phyloP scores from a whole-genome alignment of 1,140 invertebrate genomes.

The Diabrotica virgifera region DNA sequence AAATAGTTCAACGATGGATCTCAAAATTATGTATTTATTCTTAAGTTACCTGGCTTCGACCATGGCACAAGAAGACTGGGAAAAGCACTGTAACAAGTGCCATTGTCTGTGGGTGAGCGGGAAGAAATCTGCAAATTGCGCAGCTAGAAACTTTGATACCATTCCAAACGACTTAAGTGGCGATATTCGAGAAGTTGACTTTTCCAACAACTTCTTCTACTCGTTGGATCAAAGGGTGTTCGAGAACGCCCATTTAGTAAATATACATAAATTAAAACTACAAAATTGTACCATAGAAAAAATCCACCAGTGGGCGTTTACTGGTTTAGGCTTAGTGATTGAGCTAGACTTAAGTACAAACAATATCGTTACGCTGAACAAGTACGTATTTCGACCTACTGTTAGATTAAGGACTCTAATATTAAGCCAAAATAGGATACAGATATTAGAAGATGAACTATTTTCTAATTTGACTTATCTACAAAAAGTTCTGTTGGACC shows the following conservation, averaged over 20 bases:
- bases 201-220: conserved; percentile 68
- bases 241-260: conserved; percentile 63
- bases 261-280: conserved; percentile 77
- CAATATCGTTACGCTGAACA: conserved; percentile 63
- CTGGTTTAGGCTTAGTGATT: conserved; percentile 72
- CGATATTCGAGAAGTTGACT: conserved; percentile 73
- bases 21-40: conserved; percentile 24
- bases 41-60: conserved; percentile 23
- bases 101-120: conserved; percentile 77
- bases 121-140: conserved; percentile 79
- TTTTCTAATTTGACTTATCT: conserved; percentile 73
- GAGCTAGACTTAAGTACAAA: conserved; percentile 83
- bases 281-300: conserved; percentile 67
- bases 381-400: conserved; percentile 68
- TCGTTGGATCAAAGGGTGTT: conserved; percentile 68
- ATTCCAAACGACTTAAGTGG: conserved; percentile 68
- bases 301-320: conserved; percentile 71
- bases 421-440: conserved; percentile 71
- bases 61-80: conserved; percentile 54
- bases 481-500: conserved; percentile 71
- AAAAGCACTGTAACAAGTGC: conserved; percentile 57
- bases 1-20: conserved; percentile 23
- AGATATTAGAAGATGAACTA: conserved; percentile 66
- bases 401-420: conserved; percentile 65
- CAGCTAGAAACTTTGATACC: conserved; percentile 51